Base-by-base conservation (phyloP, 2,888 invertebrate species). In the Trissolcus brochymenae region DNA sequence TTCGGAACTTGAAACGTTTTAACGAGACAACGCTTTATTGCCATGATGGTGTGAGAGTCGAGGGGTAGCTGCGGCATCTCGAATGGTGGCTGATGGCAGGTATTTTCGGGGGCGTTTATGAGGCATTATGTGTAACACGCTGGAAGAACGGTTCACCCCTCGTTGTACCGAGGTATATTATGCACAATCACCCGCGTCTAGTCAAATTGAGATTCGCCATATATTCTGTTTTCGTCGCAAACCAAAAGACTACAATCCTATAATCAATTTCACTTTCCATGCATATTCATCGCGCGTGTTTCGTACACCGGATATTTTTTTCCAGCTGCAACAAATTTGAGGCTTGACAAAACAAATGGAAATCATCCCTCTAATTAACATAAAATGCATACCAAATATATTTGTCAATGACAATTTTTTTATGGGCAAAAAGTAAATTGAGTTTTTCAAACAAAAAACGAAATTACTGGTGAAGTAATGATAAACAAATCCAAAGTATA, bases 91-190 rank as follows among this genome's bases (percentile, higher is more conserved):
- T 82, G 85, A 85, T 84, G 83, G 82, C 83, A 84, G 84, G 85
- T 86, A 86, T 87, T 87, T 87, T 87, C 9, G 85, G 85, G 87
- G 87, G 86, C 87, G 87, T 89, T 88, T 89, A 88, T 87, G 88
- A 88, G 88, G 87, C 88, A 88, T 89, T 88, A 88, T 88, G 88
- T 88, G 88, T 86, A 88, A 88, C 88, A 85, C 84, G 84, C 83
- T 84, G 88, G 87, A 88, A 89, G 87, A 88, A 88, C 85, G 87
- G 85, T 85, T 84, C 83, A 82, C 83, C 83, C 84, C 35, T 81
- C 74, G 78, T 78, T 80, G 80, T 78, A 80, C 82, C 78, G 82
- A 82, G 81, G 81, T 83, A 78, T 82, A 81, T 79, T 78, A 81
- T 80, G 79, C 80, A 80, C 76, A 77, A 79, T 79, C 80, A 82